Evolutionary conservation across 1,140 invertebrate species (phyloP), one percentile per base, ranked within the genome.

Genomic region (Hormaphis cornu): DNA sequence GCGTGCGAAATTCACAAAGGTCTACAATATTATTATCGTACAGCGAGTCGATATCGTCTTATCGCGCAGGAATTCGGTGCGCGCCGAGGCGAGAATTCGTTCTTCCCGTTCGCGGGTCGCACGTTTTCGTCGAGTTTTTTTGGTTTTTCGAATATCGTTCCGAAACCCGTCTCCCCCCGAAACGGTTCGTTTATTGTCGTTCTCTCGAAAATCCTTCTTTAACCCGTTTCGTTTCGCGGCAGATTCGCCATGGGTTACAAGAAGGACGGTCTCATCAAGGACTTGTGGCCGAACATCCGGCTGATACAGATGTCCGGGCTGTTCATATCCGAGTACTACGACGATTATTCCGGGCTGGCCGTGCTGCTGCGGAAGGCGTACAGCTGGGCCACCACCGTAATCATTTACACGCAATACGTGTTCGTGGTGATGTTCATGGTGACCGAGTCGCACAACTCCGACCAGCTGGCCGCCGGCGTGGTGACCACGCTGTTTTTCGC

Each of bases 401-500:
- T 76, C 4, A 50, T 76, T 4, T 48, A 74, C 22, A 22, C 73
- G 0, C 72, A 75, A 72, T 78, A 74, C 66, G 75, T 75, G 8
- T 82, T 83, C 6, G 84, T 87, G 72, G 81, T 81, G 12, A 80
- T 84, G 20, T 90, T 90, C 75, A 80, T 90, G 78, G 81, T 85
- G 0, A 50, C 83, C 26, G 85, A 90, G 75, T 82, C 84, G 2
- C 86, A 85, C n/a, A 87, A 90, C 73, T 87, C 89, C 0, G 89
- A 90, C 75, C 86, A 89, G 76, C 78, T 90, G 50, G 88, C 88
- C 0, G 87, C 87, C 1, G 89, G 89, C 71, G 89, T 89, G 18
- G 89, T 91, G 40, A 91, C 89, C 0, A 82, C 88, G 3, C 80
- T 91, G 7, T 90, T 90, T 78, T 90, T 91, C 77, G 81, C 85